Evolutionary conservation across 2,888 invertebrate genomes (phyloP).

Genomic region (Bedellia somnulentella): DNA sequence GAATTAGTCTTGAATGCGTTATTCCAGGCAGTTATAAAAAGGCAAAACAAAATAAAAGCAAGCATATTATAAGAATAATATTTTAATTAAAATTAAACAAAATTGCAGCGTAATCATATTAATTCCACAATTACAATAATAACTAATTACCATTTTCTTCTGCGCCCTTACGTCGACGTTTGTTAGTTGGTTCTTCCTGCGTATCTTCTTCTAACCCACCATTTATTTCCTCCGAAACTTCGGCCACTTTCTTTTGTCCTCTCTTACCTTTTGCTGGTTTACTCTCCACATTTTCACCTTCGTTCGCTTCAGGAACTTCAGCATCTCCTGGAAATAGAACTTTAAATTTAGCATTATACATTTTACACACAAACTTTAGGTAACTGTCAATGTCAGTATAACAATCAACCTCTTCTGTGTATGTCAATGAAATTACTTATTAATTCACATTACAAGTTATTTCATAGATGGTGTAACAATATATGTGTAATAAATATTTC

Average conservation of each 20-base stretch:
- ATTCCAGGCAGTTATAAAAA: no score
- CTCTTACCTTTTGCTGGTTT: constrained; percentile 35
- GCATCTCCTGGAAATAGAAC: constrained; percentile 18
- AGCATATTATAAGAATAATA: no score
- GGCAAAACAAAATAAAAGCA: no score
- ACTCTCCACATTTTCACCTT: constrained; percentile 16
- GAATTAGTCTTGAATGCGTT: no score
- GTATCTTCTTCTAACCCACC: constrained; percentile 26
- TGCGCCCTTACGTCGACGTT: constrained; percentile 36
- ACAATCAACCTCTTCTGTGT: not conserved
- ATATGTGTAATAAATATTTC: no score
- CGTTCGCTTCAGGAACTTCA: constrained; percentile 24
- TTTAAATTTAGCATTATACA: not conserved
- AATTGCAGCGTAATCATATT: no score
- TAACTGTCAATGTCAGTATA: not conserved
- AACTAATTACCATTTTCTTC: constrained; percentile 54
- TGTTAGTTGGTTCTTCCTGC: constrained; percentile 24
- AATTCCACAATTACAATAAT: no score
- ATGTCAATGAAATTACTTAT: constrained; percentile 1
- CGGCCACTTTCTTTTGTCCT: constrained; percentile 30
- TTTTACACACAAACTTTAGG: constrained; percentile 1
- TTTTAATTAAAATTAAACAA: no score
- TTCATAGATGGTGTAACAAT: no score
- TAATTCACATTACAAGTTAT: no score
- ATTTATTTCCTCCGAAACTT: constrained; percentile 19